Conservation (phyloP, 2,113 vertebrate species). For the Propithecus coquereli region DNA sequence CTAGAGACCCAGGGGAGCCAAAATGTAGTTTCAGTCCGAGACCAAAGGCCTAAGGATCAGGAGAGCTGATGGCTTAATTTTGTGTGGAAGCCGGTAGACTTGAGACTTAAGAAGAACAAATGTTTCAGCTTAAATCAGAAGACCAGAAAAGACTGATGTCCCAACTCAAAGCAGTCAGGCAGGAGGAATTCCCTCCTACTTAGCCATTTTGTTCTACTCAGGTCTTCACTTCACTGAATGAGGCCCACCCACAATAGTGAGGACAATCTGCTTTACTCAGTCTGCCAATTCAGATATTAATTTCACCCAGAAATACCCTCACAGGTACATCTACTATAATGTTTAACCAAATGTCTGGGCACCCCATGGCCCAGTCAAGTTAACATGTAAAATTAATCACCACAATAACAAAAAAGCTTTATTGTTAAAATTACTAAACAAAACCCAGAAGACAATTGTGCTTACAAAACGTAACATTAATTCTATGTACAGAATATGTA, state of each 20-base stretch:
- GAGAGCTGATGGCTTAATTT: background rate
- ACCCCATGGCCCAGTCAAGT: background rate
- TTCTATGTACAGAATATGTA: background rate
- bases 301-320: background rate
- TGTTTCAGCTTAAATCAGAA: background rate
- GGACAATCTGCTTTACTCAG: background rate
- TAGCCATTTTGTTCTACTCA: background rate
- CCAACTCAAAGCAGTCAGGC: background rate
- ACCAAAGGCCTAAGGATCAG: background rate
- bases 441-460: background rate
- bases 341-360: background rate
- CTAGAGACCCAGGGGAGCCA: background rate
- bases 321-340: background rate
- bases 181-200: background rate
- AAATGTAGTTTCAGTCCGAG: background rate
- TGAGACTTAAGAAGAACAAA: background rate
- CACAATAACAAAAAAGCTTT: background rate
- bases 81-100: background rate
- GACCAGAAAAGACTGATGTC: background rate
- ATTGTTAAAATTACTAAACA: background rate
- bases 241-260: background rate
- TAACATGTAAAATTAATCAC: background rate
- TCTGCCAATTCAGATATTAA: background rate
- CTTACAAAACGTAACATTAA: background rate
- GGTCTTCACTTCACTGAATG: background rate